Percentiles rank a stretch among this genome's conserved stretches.
Conservation (phyloP, 2,888 invertebrate genomes). For the Platycheirus rosarum region DNA sequence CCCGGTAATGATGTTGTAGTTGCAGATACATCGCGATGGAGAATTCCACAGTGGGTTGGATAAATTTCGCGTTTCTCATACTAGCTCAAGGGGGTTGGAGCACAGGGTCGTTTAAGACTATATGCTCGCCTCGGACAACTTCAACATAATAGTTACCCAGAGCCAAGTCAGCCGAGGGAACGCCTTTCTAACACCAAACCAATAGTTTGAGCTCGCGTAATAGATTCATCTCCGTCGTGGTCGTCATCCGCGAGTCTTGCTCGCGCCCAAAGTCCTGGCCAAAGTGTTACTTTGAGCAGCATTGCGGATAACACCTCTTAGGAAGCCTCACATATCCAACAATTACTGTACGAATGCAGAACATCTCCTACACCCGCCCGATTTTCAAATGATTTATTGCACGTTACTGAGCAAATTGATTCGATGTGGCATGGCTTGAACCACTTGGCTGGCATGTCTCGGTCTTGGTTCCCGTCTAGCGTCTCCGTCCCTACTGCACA, state of each 20-base stretch:
- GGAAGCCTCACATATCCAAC: slow-evolving; percentile 35
- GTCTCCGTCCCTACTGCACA: neutral
- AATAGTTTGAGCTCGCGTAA: slow-evolving; percentile 50
- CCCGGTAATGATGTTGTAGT: slow-evolving; percentile 49
- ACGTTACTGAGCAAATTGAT: slow-evolving; percentile 75
- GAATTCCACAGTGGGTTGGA: slow-evolving; percentile 34
- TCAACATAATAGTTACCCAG: slow-evolving; percentile 40
- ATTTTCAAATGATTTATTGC: slow-evolving; percentile 75
- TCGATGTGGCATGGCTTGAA: slow-evolving; percentile 71
- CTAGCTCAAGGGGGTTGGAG: slow-evolving; percentile 52
- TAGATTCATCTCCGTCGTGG: slow-evolving; percentile 59
- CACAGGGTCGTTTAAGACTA: slow-evolving; percentile 36
- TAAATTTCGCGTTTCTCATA: slow-evolving; percentile 49
- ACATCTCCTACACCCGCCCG: slow-evolving; percentile 71
- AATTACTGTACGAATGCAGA: slow-evolving; percentile 53
- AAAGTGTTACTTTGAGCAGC: slow-evolving; percentile 38
- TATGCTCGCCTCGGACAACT: slow-evolving; percentile 14
- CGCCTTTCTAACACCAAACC: slow-evolving; percentile 68
- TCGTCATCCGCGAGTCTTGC: slow-evolving; percentile 10
- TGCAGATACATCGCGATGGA: slow-evolving; percentile 17
- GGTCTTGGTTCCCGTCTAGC: no score
- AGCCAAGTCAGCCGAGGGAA: slow-evolving; percentile 33
- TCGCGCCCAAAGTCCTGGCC: slow-evolving; percentile 9
- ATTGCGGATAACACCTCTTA: slow-evolving; percentile 40
- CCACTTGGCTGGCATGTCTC: slow-evolving; percentile 5